Base-by-base conservation (phyloP, 2,113 vertebrate species). In the Talpa occidentalis region DNA sequence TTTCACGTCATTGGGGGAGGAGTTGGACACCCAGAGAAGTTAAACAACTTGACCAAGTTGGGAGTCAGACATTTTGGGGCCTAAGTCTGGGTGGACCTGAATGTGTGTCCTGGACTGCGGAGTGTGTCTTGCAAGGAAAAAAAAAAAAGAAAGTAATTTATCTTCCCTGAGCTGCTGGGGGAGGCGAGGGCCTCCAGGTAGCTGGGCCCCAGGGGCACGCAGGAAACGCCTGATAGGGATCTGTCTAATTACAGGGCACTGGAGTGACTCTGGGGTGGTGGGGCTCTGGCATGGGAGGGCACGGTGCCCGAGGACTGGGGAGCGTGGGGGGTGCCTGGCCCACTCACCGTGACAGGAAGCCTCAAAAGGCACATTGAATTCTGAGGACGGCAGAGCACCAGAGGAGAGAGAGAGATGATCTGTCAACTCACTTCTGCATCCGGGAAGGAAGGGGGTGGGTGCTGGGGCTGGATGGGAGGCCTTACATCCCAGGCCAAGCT, bases 161-260 rank as follows among this genome's bases (percentile, higher is more conserved):
- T 95, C 88, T 79, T 95, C 78, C 70, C 32, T 6, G 32, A 95
- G 54, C 52, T 62, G 74, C 80, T 80, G n/a, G 88, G 87, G 74
- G 80, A 95, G n/a, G 40, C 17, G 30, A 70, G 59, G 66, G 77
- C 67, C 42, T 88, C 37, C 59, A 92, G 92, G 81, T 54, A 62
- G n/a, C 37, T 14, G 32, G 88, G 28, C 54, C 26, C 47, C 0
- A 49, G 82, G 66, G 85, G 26, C 6, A 73, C 30, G 72, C 77
- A 84, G 59, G 91, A 78, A 22, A 70, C 54, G 74, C 12, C 54
- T 82, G 88, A 93, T 80, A 62, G 56, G 69, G 52, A 79, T 94
- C 67, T 59, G 60, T 72, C 85, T 96, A 79, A 94, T 96, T 91
- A 94, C 97, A 76, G n/a, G 37, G 84, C 67, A 96, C 64, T 85